Conservation (phyloP, 1,140 invertebrate genomes). For the Drosophila parvula region DNA sequence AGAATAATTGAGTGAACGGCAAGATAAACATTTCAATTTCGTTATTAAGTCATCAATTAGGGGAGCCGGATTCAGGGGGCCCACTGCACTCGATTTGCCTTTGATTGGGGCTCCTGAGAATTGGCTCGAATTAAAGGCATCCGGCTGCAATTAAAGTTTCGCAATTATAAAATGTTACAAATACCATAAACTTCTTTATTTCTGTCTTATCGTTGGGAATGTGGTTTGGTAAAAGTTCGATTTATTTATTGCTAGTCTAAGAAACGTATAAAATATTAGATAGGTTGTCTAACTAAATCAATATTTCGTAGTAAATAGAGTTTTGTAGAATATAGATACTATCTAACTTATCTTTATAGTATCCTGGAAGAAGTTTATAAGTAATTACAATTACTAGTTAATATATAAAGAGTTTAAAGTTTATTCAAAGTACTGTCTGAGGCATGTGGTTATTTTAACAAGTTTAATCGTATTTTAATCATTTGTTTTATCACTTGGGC, state of each 20-base stretch:
- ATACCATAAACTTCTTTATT: slow-evolving; percentile 22
- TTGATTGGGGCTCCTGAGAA: slow-evolving; percentile 15
- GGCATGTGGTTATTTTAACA: slow-evolving; percentile 6
- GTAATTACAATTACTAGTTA: background rate
- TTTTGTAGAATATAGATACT: background rate
- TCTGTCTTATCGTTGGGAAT: slow-evolving; percentile 13
- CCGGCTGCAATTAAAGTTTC: slow-evolving; percentile 6
- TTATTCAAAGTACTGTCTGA: background rate
- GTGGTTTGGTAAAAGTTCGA: slow-evolving; percentile 2
- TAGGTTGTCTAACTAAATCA: background rate
- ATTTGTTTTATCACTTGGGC: background rate
- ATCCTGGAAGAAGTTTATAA: background rate
- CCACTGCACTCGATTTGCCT: slow-evolving; percentile 18
- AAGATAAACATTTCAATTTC: slow-evolving; percentile 80
- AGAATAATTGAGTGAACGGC: slow-evolving; percentile 82
- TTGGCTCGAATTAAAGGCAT: slow-evolving; percentile 19
- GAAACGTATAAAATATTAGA: slow-evolving; percentile 4
- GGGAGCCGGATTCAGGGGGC: slow-evolving; percentile 32
- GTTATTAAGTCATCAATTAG: slow-evolving; percentile 82
- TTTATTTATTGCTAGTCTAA: slow-evolving; percentile 13
- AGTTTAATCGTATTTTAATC: background rate
- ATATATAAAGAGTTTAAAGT: background rate
- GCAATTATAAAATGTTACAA: slow-evolving; percentile 26
- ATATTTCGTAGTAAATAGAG: background rate
- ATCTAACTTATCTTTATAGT: background rate